Percentiles rank a stretch among this genome's conserved stretches.
Evolutionary conservation across 2,797 vertebrate genomes (phyloP).

Genomic region (Cossypha dichroa): DNA sequence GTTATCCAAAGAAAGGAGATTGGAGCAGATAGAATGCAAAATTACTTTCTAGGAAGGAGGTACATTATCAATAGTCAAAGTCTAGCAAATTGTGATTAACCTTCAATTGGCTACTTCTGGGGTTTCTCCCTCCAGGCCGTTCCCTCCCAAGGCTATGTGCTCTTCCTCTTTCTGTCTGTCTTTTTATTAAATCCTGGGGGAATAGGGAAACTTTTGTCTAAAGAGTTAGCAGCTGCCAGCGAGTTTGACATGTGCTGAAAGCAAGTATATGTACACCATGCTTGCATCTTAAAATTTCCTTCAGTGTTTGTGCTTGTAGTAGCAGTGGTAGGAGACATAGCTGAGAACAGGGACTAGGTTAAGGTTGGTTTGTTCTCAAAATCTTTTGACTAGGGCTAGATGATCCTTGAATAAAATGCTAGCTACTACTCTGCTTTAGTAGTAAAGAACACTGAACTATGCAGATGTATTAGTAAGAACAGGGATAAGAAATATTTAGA

Average conservation of each 20-base stretch:
- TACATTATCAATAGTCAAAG: neutral
- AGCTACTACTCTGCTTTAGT: fast-evolving
- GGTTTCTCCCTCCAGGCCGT: neutral
- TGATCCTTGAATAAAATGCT: neutral
- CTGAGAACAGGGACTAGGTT: neutral
- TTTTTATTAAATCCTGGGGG: neutral
- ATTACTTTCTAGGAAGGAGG: neutral
- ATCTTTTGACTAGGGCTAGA: neutral
- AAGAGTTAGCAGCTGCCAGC: neutral
- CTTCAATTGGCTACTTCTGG: neutral
- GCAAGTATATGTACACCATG: neutral
- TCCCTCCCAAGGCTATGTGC: neutral
- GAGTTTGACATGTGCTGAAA: neutral
- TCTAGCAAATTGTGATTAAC: neutral
- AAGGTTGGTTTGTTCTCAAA: neutral
- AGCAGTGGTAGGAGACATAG: neutral
- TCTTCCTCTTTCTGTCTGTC: neutral
- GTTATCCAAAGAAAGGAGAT: neutral
- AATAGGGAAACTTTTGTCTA: neutral
- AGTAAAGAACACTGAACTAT: neutral
- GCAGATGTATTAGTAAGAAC: neutral
- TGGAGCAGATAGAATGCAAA: neutral
- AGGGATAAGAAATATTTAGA: neutral
- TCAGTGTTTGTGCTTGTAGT: fast-evolving
- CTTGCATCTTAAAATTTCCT: neutral